phyloP scores from a whole-genome alignment of 2,113 vertebrate genomes.

The Pedetes capensis region DNA sequence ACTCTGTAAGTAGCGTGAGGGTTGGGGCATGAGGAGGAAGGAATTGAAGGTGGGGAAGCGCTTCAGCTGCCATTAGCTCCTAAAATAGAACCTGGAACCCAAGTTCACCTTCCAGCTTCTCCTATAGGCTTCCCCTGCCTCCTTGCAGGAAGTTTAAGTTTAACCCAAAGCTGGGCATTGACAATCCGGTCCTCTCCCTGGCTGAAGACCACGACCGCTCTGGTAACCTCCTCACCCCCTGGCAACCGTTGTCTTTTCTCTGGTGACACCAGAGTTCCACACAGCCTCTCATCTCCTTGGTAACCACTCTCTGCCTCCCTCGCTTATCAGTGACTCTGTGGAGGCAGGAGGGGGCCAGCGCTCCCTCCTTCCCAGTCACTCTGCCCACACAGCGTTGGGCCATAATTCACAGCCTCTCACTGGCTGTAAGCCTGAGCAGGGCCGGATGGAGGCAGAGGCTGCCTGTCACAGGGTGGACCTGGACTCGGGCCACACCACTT shows the following conservation, averaged over 20 bases:
- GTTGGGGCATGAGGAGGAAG: not conserved
- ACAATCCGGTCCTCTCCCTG: constrained; percentile 93
- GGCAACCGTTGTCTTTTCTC: not conserved
- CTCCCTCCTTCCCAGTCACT: not conserved
- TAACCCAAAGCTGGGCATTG: constrained; percentile 94
- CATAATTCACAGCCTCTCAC: not conserved
- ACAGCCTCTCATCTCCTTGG: constrained; percentile 9
- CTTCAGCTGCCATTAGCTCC: not conserved
- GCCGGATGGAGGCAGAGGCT: not conserved
- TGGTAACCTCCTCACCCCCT: constrained; percentile 80
- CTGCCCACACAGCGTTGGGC: not conserved
- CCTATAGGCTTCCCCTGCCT: constrained; percentile 45
- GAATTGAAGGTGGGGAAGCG: not conserved
- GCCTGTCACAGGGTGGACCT: not conserved
- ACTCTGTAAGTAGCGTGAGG: constrained; percentile 81
- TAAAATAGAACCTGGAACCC: not conserved
- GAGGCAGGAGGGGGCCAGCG: not conserved
- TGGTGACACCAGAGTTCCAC: not conserved
- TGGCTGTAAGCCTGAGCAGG: not conserved
- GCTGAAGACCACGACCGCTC: constrained; percentile 83
- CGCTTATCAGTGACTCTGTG: not conserved
- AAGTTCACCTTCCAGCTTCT: not conserved
- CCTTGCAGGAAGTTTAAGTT: constrained; percentile 91
- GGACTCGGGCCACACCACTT: not conserved
- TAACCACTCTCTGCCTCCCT: not conserved